Percentiles rank a stretch among this genome's conserved stretches.
Conservation (phyloP, 2,797 vertebrate genomes). For the Synanceia verrucosa region DNA sequence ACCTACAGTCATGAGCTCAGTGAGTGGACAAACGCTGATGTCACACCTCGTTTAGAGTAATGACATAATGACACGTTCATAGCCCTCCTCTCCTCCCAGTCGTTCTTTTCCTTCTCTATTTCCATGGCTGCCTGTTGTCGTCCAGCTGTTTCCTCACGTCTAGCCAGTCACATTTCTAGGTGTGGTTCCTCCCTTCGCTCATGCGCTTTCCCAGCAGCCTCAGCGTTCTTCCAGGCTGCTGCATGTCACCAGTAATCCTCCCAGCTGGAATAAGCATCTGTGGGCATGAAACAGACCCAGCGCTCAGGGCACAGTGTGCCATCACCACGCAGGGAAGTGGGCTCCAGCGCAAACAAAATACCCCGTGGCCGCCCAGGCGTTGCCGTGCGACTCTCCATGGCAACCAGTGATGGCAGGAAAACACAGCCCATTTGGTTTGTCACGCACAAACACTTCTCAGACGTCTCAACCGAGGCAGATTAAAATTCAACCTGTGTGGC, state of each 20-base stretch:
- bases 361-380: conserved; percentile 60
- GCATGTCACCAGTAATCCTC: conserved; percentile 74
- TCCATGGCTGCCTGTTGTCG: conserved; percentile 15
- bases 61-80: conserved; percentile 1
- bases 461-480: conserved; percentile 9
- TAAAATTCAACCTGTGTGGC: conserved; percentile 42
- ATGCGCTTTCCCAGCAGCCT: conserved; percentile 59
- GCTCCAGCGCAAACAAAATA: conserved; percentile 56
- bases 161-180: conserved; percentile 72
- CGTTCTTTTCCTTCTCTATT: conserved; percentile 34
- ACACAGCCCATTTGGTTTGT: conserved; percentile 34
- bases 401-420: conserved; percentile 62
- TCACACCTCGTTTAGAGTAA: background rate
- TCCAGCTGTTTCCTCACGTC: conserved; percentile 63
- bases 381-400: conserved; percentile 63
- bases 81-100: background rate
- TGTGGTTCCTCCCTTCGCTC: conserved; percentile 72
- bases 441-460: conserved; percentile 20
- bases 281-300: conserved; percentile 42
- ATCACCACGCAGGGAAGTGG: conserved; percentile 45
- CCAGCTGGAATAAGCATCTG: conserved; percentile 72
- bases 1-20: background rate
- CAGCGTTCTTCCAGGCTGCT: conserved; percentile 67
- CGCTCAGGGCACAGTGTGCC: conserved; percentile 28
- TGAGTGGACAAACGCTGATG: background rate